Percentiles rank a stretch among this genome's conserved stretches.
Evolutionary conservation across 2,888 invertebrate genomes (phyloP).

Genomic region (Tholera decimalis): DNA sequence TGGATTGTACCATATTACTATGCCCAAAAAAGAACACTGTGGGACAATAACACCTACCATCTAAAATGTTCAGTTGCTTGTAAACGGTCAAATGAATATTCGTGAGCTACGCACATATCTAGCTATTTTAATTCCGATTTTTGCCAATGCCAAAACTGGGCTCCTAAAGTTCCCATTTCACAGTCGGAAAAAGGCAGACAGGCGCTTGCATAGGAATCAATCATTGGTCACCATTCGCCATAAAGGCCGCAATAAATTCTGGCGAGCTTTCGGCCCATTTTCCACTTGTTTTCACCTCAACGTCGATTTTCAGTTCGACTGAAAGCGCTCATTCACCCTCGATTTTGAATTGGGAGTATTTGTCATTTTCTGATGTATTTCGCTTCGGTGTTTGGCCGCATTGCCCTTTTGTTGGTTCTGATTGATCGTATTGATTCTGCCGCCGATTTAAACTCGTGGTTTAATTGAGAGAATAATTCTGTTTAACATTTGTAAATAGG

Average conservation of each 20-base stretch:
- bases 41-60: not conserved
- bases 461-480: constrained; percentile 52
- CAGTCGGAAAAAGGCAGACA: constrained; percentile 66
- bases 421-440: constrained; percentile 63
- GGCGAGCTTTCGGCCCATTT: constrained; percentile 78
- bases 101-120: constrained; percentile 6
- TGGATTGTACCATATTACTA: not conserved
- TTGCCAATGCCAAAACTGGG: constrained; percentile 10
- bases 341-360: constrained; percentile 70
- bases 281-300: constrained; percentile 86
- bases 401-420: constrained; percentile 63
- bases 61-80: not conserved
- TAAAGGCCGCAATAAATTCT: constrained; percentile 83
- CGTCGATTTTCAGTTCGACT: constrained; percentile 65
- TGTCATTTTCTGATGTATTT: constrained; percentile 71
- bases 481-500: constrained; percentile 38
- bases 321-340: constrained; percentile 68
- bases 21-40: not conserved
- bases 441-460: constrained; percentile 47
- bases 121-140: constrained; percentile 18
- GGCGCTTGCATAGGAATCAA: constrained; percentile 75
- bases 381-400: constrained; percentile 65
- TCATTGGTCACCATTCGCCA: constrained; percentile 74
- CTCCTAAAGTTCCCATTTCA: constrained; percentile 53
- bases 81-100: not conserved